phyloP scores from a whole-genome alignment of 2,888 invertebrate genomes.

The Heliconius ethilla region DNA sequence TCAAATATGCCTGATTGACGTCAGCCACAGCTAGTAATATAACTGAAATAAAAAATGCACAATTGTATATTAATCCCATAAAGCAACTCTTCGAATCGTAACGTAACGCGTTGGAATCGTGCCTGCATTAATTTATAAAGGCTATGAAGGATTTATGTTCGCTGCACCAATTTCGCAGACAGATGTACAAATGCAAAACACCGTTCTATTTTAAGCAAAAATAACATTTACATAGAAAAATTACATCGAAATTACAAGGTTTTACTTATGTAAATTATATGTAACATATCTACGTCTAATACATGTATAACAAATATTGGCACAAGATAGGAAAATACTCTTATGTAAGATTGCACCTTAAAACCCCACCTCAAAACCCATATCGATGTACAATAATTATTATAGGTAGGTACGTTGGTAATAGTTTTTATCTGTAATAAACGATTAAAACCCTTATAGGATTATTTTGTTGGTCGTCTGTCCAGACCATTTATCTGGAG shows the following conservation, averaged over 20 bases:
- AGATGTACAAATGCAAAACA: slow-evolving; percentile 40
- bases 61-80: slow-evolving; percentile 43
- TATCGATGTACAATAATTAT: too few relatives aligned
- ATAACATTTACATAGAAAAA: slow-evolving; percentile 13
- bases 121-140: slow-evolving; percentile 46
- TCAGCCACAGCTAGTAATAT: slow-evolving; percentile 18
- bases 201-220: slow-evolving; percentile 33
- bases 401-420: too few relatives aligned
- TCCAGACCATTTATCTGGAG: too few relatives aligned
- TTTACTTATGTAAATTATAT: not conserved
- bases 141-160: slow-evolving; percentile 46
- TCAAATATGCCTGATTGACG: slow-evolving; percentile 6
- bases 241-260: not conserved
- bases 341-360: not conserved
- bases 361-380: too few relatives aligned
- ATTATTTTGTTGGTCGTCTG: too few relatives aligned
- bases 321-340: not conserved
- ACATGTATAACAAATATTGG: not conserved
- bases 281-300: too few relatives aligned
- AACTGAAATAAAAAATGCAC: slow-evolving; percentile 39
- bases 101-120: slow-evolving; percentile 41
- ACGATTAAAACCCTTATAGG: too few relatives aligned
- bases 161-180: slow-evolving; percentile 45
- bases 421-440: too few relatives aligned
- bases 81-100: slow-evolving; percentile 43